A percentile compares a stretch with the other conserved stretches of the same genome.
Evolutionary conservation across 2,888 invertebrate species (phyloP).

Genomic region (Notodonta dromedarius): DNA sequence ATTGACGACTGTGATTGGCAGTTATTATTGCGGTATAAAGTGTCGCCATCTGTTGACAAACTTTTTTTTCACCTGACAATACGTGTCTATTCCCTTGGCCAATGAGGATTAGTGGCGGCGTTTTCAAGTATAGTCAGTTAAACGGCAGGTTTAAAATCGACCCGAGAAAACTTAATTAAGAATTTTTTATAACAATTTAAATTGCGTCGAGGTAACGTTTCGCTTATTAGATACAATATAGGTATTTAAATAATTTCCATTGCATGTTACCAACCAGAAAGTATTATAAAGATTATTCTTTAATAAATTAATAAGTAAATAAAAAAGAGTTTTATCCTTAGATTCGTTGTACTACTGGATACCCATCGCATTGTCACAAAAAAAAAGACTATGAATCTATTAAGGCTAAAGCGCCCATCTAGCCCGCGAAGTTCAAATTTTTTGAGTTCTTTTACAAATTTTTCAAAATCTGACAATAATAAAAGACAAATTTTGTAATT

Average conservation of each 20-base stretch:
- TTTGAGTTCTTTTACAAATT: too few species aligned
- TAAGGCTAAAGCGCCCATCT: too few species aligned
- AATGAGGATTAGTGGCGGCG: slow-evolving; percentile 23
- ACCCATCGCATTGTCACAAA: too few species aligned
- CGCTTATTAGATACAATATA: slow-evolving; percentile 26
- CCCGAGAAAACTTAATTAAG: slow-evolving; percentile 17
- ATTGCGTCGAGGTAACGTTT: slow-evolving; percentile 29
- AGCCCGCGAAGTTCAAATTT: too few species aligned
- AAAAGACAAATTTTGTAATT: too few species aligned
- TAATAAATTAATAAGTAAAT: slow-evolving; percentile 22
- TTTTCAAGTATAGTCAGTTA: slow-evolving; percentile 24
- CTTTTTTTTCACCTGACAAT: background rate
- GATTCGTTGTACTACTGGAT: background rate
- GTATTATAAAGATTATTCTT: slow-evolving; percentile 51
- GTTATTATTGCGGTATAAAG: too few species aligned
- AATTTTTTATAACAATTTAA: slow-evolving; percentile 28
- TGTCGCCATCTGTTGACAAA: too few species aligned
- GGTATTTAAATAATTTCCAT: slow-evolving; percentile 36
- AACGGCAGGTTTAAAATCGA: slow-evolving; percentile 13
- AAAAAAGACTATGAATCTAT: too few species aligned
- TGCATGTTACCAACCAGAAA: slow-evolving; percentile 58
- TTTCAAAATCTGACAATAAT: too few species aligned
- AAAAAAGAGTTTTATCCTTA: background rate
- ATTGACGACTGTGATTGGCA: too few species aligned
- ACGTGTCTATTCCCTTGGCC: background rate